These are phyloP conservation scores for Chirona hameri DNA, from an alignment of 2,888 invertebrate species.

Conservation along the genomic window DNA sequence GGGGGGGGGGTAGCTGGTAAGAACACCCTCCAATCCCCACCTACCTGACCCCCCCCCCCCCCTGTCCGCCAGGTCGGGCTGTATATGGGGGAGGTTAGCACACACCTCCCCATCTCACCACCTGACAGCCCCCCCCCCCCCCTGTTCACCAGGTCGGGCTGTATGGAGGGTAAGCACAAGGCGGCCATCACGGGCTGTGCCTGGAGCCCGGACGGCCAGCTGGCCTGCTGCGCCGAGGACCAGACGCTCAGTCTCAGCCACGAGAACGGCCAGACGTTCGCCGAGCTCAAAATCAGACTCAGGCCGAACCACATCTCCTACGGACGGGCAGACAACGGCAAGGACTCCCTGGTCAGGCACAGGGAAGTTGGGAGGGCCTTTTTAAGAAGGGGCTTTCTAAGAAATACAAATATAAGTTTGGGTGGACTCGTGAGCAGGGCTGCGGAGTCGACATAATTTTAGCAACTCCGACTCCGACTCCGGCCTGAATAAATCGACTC, in stretches of 20 bases:
- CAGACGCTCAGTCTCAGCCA: background rate
- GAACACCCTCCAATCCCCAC: background rate
- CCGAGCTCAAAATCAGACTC: background rate
- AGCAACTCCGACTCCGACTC: too few species aligned
- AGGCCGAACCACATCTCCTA: background rate
- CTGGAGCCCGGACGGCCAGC: conserved; percentile 1
- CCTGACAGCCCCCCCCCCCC: background rate
- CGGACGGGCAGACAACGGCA: background rate
- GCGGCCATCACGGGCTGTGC: conserved; percentile 1
- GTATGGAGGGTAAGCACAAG: background rate
- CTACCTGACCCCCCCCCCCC: background rate
- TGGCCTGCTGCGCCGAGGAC: background rate
- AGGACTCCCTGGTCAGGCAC: conserved; percentile 10
- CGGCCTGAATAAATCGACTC: too few species aligned
- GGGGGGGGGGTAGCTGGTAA: too few species aligned
- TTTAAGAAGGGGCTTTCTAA: too few species aligned
- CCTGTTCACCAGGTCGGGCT: background rate
- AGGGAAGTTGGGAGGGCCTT: too few species aligned
- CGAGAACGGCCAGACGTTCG: conserved; percentile 24
- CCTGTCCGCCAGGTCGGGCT: too few species aligned
- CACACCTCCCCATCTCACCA: too few species aligned
- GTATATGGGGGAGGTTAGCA: too few species aligned
- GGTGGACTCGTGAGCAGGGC: too few species aligned
- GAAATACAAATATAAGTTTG: too few species aligned
- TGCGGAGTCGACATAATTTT: too few species aligned